Evolutionary conservation across 2,888 invertebrate genomes (phyloP).

Genomic region (Cataglyphis albicans): DNA sequence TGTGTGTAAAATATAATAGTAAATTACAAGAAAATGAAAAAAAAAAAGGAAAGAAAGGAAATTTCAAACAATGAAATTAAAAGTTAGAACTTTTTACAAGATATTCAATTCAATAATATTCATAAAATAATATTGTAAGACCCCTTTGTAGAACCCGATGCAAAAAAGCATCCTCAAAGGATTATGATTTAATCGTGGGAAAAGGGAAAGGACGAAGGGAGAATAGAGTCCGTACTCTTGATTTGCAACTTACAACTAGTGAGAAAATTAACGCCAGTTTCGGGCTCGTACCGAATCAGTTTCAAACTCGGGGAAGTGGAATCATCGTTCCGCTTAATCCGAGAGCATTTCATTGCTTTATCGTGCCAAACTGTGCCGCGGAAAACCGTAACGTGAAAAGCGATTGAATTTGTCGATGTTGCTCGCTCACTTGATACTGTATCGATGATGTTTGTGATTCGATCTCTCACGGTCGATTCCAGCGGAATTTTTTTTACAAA

Average conservation of each 20-base stretch:
- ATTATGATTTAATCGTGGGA: conserved; percentile 48
- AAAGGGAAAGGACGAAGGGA: not conserved
- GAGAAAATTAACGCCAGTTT: conserved; percentile 42
- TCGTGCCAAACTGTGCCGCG: conserved; percentile 25
- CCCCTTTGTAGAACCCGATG: conserved; percentile 31
- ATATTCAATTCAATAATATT: conserved; percentile 53
- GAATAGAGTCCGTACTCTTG: conserved; percentile 10
- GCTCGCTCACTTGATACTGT: not conserved
- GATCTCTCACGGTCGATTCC: conserved; percentile 13
- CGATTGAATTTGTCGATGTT: conserved; percentile 15
- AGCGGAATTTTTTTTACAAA: conserved; percentile 35
- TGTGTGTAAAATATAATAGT: not conserved
- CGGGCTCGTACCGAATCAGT: conserved; percentile 43
- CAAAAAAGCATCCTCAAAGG: conserved; percentile 21
- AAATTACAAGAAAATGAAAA: not conserved
- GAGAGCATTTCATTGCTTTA: conserved; percentile 37
- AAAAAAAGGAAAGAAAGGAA: conserved; percentile 45
- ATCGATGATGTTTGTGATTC: conserved; percentile 7
- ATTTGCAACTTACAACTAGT: conserved; percentile 37
- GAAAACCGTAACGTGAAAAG: conserved; percentile 5
- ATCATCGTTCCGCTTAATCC: conserved; percentile 43
- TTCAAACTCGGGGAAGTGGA: conserved; percentile 51
- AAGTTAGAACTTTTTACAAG: conserved; percentile 45
- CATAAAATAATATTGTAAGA: conserved; percentile 43
- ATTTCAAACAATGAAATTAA: conserved; percentile 28